Evolutionary conservation across 2,113 vertebrate genomes (phyloP), one percentile per base, ranked within the genome.

Genomic region (Urocitellus parryii): DNA sequence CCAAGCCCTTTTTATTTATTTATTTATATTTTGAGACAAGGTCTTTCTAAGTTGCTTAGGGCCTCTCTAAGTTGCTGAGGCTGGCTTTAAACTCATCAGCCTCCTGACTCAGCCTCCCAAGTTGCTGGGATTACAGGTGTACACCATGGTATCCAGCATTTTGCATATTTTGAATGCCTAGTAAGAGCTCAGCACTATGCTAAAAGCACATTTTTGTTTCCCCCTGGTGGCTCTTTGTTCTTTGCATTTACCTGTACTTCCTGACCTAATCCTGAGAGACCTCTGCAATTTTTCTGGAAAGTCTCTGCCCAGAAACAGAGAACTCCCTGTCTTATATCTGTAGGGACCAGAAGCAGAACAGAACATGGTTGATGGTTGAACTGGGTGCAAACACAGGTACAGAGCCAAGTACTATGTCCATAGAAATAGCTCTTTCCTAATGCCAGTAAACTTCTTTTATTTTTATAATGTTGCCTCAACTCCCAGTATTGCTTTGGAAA

Each of bases 391-490:
- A 88, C 8, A 48, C 16, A 84, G 18, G 34, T 51, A 53, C 22
- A 17, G 45, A 88, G 16, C 34, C 67, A 37, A 78, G 72, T 74
- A 22, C 84, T 90, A 42, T 70, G 63, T 56, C 68, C 81, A 22
- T 84, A 58, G 42, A 84, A 56, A 65, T 27, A 85, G 53, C 9
- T 94, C n/a, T 18, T 82, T 92, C 53, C 39, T 85, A 73, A 90
- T 96, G 68, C 45, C 81, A 70, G 72, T 73, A 10, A 90, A 78
- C n/a, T 56, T 82, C 37, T 93, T 45, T 90, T 80, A 78, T 73
- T 95, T 93, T 17, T 85, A 39, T 65, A 88, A 56, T 77, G 77
- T 85, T 93, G 48, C 67, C 29, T 93, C 80, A 93, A 86, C 48
- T 79, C 53, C 10, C n/a, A 86, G 37, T 74, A 79, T 86, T 86